phyloP scores from a whole-genome alignment of 2,888 invertebrate genomes.

The Tachina grossa region DNA sequence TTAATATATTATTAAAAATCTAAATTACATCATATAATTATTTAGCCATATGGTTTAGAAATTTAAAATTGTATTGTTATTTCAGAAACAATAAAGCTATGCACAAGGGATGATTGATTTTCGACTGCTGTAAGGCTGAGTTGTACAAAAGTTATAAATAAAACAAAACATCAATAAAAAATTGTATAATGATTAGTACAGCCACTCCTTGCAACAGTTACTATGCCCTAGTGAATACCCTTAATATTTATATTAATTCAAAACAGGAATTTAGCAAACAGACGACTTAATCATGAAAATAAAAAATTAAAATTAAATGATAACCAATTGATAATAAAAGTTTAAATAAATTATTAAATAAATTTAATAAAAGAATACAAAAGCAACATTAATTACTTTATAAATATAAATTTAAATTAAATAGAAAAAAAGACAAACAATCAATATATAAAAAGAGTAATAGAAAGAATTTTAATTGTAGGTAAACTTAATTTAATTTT shows the following conservation, averaged over 20 bases:
- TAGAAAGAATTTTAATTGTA: neutral
- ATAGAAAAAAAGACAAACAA: conserved; percentile 15
- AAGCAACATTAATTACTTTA: conserved; percentile 67
- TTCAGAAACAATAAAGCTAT: conserved; percentile 17
- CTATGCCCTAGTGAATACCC: neutral
- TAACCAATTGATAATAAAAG: conserved; percentile 44
- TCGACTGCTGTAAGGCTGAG: neutral
- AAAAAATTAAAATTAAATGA: conserved; percentile 1
- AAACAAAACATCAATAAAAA: neutral
- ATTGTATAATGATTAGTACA: no score
- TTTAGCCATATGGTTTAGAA: conserved; percentile 23
- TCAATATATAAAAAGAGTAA: neutral
- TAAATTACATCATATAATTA: conserved; percentile 43
- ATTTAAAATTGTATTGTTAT: conserved; percentile 51
- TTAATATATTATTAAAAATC: neutral
- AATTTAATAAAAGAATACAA: conserved; percentile 24
- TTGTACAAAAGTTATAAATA: neutral
- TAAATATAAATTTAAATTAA: conserved; percentile 49
- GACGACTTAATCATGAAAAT: neutral
- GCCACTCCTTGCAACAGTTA: neutral
- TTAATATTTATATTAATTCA: conserved; percentile 7
- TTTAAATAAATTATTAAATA: conserved; percentile 37
- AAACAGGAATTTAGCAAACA: conserved; percentile 59
- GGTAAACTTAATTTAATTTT: neutral
- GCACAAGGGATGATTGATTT: neutral